Base-by-base conservation (phyloP, 1,140 invertebrate genomes). In the Yoshiicerus persimilis region DNA sequence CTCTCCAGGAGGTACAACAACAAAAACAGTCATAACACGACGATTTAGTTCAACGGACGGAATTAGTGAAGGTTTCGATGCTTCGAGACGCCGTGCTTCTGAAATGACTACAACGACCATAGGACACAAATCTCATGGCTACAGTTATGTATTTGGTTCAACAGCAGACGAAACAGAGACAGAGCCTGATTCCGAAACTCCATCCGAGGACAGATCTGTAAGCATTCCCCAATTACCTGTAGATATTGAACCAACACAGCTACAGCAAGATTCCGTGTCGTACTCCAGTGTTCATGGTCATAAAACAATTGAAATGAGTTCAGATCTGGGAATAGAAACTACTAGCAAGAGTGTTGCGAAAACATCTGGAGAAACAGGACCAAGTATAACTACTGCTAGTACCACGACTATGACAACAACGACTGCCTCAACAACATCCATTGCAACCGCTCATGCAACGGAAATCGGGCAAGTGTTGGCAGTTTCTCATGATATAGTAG, bases 71-170 rank as follows among this genome's bases (percentile, higher is more conserved):
- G 87, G 10, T 13, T 34, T 47, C 27, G 39, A 80, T 30, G 20
- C 34, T 9, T 10, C 32, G 6, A 66, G 39, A 77, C 62, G 87
- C 6, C 41, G 84, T 47, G 87, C 87, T 27, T 77, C 87, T 25
- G 84, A 86, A 86, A 86, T 88, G 25, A 39, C 80, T 66, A 27
- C 47, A 4, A 84, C 38, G 16, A 56, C 25, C 6, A 30, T 77
- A 11, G 39, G 83, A 62, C 83, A 84, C 30, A 41, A 84, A 47
- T 84, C 83, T 13, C 83, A 88, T 16, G 87, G 87, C 20, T 89
- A 89, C 41, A 75, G 75, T n/a, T 87, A 87, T 38, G 87, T 89
- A 4, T 89, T 89, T 85, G 89, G 89, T 9, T 32, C 87, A 5
- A 84, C 34, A 4, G 84, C 84, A 1, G 56, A 66, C 66, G 84